Percentiles rank a stretch among this genome's conserved stretches.
Conservation (phyloP, 2,113 vertebrate genomes). For the Machaerirhynchus nigripectus region DNA sequence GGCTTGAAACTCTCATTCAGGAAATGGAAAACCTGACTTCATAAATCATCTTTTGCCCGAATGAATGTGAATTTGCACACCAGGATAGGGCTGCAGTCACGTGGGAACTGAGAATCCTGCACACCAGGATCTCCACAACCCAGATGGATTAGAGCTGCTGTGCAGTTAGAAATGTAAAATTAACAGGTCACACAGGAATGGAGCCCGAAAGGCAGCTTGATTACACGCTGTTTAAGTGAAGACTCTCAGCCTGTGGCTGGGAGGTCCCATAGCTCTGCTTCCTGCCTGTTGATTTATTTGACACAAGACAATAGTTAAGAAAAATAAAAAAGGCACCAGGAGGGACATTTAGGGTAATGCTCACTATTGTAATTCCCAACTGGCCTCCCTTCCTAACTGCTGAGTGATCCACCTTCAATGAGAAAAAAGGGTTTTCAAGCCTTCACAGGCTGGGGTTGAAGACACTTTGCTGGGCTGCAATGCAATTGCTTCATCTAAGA, state of each 20-base stretch:
- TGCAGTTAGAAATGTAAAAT: not conserved
- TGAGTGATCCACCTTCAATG: not conserved
- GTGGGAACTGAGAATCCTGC: not conserved
- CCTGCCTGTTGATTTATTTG: conserved; percentile 3
- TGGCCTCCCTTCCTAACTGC: not conserved
- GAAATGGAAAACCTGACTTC: not conserved
- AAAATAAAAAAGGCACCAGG: not conserved
- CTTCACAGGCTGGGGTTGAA: not conserved
- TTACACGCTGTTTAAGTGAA: not conserved
- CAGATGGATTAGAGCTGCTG: not conserved
- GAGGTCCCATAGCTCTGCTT: not conserved
- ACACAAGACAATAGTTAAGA: not conserved
- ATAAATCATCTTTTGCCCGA: not conserved
- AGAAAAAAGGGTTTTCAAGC: not conserved
- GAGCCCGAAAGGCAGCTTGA: not conserved
- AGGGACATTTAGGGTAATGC: not conserved
- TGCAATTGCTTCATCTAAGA: not conserved
- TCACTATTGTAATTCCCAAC: not conserved
- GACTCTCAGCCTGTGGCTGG: not conserved
- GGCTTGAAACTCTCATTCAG: not conserved
- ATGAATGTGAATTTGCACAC: not conserved
- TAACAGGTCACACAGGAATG: not conserved
- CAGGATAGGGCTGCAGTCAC: not conserved
- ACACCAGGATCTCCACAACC: not conserved
- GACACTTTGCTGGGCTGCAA: not conserved